Percentiles rank a stretch among this genome's conserved stretches.
Evolutionary conservation across 2,113 vertebrate genomes (phyloP).

Genomic region (Nematolebias whitei): DNA sequence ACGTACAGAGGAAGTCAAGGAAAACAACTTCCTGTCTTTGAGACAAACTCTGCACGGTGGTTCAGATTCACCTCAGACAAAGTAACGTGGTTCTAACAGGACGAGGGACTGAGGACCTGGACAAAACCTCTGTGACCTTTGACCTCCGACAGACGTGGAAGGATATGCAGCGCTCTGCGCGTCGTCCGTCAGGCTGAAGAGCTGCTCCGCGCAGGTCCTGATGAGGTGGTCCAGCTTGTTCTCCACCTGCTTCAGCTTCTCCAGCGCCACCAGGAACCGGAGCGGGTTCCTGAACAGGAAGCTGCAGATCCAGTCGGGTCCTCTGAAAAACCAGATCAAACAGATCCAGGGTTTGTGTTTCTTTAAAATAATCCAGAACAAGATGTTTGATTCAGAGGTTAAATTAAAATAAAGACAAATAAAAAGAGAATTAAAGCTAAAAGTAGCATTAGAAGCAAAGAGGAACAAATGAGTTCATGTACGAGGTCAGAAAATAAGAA

Average conservation of each 20-base stretch:
- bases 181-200: constrained; percentile 86
- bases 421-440: neutral
- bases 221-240: constrained; percentile 88
- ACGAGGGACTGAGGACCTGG: neutral
- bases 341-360: neutral
- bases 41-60: too few relatives aligned
- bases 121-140: neutral
- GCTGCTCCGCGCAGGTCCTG: constrained; percentile 86
- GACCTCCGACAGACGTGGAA: constrained; percentile 54
- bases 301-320: constrained; percentile 65
- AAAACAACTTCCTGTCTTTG: neutral
- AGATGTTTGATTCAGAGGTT: too few relatives aligned
- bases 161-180: constrained; percentile 89
- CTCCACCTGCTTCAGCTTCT: constrained; percentile 86
- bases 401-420: neutral
- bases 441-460: too few relatives aligned
- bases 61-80: too few relatives aligned
- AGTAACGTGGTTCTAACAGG: neutral
- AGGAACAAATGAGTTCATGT: too few relatives aligned
- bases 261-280: constrained; percentile 81
- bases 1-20: constrained; percentile 74
- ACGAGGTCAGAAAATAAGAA: too few relatives aligned
- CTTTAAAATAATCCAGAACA: too few relatives aligned
- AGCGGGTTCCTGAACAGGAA: constrained; percentile 61
- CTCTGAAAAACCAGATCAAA: constrained; percentile 71